Conservation (phyloP, 2,797 vertebrate species). For the Arctocebus calabarensis region DNA sequence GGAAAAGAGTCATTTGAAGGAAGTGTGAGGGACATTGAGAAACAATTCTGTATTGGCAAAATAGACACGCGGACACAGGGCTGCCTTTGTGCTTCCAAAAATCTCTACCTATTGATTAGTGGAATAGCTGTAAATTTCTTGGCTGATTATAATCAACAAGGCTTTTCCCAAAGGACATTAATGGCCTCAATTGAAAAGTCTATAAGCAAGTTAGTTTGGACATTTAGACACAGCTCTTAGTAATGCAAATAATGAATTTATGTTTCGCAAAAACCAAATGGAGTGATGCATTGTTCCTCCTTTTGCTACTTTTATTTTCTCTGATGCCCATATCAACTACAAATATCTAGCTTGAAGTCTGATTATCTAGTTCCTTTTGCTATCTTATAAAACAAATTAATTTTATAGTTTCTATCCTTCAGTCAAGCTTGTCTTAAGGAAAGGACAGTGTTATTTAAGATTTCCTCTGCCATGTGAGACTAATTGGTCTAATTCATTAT, state of each 20-base stretch:
- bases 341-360: slow-evolving; percentile 72
- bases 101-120: slow-evolving; percentile 72
- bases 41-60: slow-evolving; percentile 48
- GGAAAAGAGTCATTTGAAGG: slow-evolving; percentile 45
- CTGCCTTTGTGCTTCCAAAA: slow-evolving; percentile 67
- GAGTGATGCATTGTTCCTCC: slow-evolving; percentile 52
- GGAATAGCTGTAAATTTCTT: slow-evolving; percentile 62
- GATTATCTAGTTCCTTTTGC: slow-evolving; percentile 71
- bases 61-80: not conserved
- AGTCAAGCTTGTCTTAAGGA: slow-evolving; percentile 85
- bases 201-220: slow-evolving; percentile 71
- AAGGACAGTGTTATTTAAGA: slow-evolving; percentile 87
- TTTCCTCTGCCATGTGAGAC: slow-evolving; percentile 86
- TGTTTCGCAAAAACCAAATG: slow-evolving; percentile 66
- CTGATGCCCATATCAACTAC: not conserved
- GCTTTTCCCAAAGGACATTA: slow-evolving; percentile 73
- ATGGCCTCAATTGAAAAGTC: slow-evolving; percentile 72
- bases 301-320: slow-evolving; percentile 20
- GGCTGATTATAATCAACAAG: slow-evolving; percentile 66
- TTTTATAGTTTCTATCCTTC: slow-evolving; percentile 79
- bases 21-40: not conserved
- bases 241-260: slow-evolving; percentile 73
- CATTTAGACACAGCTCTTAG: slow-evolving; percentile 64
- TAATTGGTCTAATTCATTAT: slow-evolving; percentile 88
- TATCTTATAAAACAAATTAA: slow-evolving; percentile 79